Conservation (phyloP, 2,797 vertebrate genomes). For the Gambusia yucatana region DNA sequence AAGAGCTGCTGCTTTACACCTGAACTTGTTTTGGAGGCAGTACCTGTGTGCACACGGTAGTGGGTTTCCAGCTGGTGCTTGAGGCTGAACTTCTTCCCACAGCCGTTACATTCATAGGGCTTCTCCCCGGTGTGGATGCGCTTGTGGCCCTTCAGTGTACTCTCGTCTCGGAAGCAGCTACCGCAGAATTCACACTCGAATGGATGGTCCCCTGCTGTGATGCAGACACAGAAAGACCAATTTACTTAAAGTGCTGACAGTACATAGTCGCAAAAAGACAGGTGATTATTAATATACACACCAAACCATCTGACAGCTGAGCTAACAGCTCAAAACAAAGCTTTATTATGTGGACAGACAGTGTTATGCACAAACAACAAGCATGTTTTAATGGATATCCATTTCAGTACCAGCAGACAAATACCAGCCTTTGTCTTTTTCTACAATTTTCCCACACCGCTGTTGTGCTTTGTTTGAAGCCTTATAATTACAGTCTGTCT, state of each 20-base stretch:
- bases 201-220: constrained; percentile 90
- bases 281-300: background rate
- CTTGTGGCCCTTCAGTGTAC: constrained; percentile 97
- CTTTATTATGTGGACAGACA: constrained; percentile 1
- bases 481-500: constrained; percentile 61
- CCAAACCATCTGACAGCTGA: background rate
- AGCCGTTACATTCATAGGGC: constrained; percentile 98
- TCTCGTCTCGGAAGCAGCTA: constrained; percentile 98
- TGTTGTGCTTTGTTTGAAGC: constrained; percentile 44
- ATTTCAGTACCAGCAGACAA: constrained; percentile 43
- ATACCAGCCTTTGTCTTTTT: constrained; percentile 42
- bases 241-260: constrained; percentile 15
- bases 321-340: background rate
- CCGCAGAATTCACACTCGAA: constrained; percentile 98
- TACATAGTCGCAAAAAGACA: background rate
- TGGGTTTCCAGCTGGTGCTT: constrained; percentile 99
- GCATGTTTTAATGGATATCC: constrained; percentile 13
- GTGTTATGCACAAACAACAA: constrained; percentile 27
- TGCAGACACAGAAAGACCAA: background rate
- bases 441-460: constrained; percentile 43
- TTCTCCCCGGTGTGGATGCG: constrained; percentile 99
- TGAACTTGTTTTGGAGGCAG: background rate
- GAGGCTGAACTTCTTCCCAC: constrained; percentile 98
- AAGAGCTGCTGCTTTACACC: background rate
- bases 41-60: constrained; percentile 98